Evolutionary conservation across 1,140 invertebrate genomes (phyloP), one percentile per base, ranked within the genome.

Genomic region (Drosophila sproati): DNA sequence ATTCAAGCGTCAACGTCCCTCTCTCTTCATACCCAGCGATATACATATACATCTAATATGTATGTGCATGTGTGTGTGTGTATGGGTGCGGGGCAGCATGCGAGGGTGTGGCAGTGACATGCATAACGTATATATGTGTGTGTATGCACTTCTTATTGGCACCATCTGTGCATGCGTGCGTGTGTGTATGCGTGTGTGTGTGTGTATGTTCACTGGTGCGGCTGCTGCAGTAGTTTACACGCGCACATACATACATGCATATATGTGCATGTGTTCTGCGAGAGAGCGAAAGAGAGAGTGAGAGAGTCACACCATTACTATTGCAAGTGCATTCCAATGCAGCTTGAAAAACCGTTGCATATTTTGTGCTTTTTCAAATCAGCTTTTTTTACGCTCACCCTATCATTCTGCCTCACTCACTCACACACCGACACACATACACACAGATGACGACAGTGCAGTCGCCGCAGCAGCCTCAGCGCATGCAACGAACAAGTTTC

Each of bases 71-170:
- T 50, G 7, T 8, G 12, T 20, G 35, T 5, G n/a, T 12, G 48
- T 41, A 52, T 47, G 47, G 67, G 67, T 57, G 59, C 37, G 74
- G 66, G 62, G 69, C 47, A 56, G 28, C 12, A 34, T 70, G 83
- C 64, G 80, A 82, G 82, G 83, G 83, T 88, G 83, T 87, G 83
- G 83, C 82, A 73, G 75, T 68, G 68, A 78, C 76, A 87, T 82
- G 82, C 80, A 87, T 87, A 71, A 74, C 56, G 73, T 68, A 29
- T 47, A 5, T 54, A 35, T 35, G 34, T 8, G 34, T 37, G 28
- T 5, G 29, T 32, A 50, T 34, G 34, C 32, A 68, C 45, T 60
- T 60, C 57, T 60, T 60, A 60, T 60, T 60, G 57, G 57, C 57
- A 60, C 57, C 57, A 48, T 60, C 57, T 60, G 57, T 47, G 57